phyloP scores from a whole-genome alignment of 1,140 invertebrate genomes.

The Tyrophagus putrescentiae region DNA sequence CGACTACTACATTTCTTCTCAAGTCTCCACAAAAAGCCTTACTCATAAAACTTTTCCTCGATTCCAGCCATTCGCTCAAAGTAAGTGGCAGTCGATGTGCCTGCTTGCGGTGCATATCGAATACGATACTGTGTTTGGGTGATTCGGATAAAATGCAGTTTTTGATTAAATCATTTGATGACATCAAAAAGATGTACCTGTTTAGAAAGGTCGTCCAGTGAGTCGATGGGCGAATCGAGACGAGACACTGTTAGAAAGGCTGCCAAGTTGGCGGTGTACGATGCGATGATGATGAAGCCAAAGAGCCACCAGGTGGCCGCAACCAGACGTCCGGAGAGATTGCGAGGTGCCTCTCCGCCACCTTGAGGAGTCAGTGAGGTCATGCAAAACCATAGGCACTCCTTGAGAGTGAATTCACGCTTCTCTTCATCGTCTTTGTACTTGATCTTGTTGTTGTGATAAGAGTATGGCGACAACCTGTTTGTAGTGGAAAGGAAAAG shows the following conservation, averaged over 20 bases:
- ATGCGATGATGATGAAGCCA: slow-evolving; percentile 95
- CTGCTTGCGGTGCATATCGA: slow-evolving; percentile 69
- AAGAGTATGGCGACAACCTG: slow-evolving; percentile 53
- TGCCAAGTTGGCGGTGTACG: slow-evolving; percentile 90
- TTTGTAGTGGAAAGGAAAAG: no score
- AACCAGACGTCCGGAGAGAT: slow-evolving; percentile 73
- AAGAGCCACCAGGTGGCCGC: slow-evolving; percentile 97
- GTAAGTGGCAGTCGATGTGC: slow-evolving; percentile 73
- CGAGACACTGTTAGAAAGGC: slow-evolving; percentile 84
- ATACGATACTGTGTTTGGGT: slow-evolving; percentile 67
- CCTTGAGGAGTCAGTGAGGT: slow-evolving; percentile 88
- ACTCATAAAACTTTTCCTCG: slow-evolving; percentile 68
- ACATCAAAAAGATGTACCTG: no score
- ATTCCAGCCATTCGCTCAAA: slow-evolving; percentile 92
- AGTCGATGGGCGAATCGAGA: slow-evolving; percentile 78
- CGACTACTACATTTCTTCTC: background rate
- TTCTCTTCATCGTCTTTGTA: slow-evolving; percentile 87
- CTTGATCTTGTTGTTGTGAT: slow-evolving; percentile 72
- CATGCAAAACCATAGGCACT: slow-evolving; percentile 98
- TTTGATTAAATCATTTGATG: slow-evolving; percentile 90
- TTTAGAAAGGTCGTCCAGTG: slow-evolving; percentile 75
- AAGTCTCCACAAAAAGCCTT: background rate
- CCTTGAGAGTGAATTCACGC: slow-evolving; percentile 82
- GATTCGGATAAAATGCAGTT: slow-evolving; percentile 58
- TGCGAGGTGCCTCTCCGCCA: slow-evolving; percentile 88